phyloP scores from a whole-genome alignment of 2,888 invertebrate genomes.

The Leptinotarsa peninsularis region DNA sequence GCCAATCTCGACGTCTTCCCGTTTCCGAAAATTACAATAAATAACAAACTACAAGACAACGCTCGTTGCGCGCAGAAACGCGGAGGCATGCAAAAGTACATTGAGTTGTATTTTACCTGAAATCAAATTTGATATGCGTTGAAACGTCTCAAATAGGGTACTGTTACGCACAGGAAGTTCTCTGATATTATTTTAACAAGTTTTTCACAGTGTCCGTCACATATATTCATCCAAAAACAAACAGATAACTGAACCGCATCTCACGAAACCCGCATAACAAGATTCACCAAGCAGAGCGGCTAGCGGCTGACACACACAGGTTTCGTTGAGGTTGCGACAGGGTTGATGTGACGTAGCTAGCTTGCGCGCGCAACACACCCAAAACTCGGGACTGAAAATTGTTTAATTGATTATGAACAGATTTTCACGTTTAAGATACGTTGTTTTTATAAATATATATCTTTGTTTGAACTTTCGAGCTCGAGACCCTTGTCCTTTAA shows the following conservation, averaged over 20 bases:
- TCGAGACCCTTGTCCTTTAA: too few species aligned
- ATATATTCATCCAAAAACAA: slow-evolving; percentile 45
- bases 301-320: slow-evolving; percentile 44
- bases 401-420: slow-evolving; percentile 33
- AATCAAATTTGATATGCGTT: slow-evolving; percentile 34
- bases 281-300: slow-evolving; percentile 40
- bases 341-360: slow-evolving; percentile 49
- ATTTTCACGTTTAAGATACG: neutral
- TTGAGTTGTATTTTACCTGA: slow-evolving; percentile 51
- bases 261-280: slow-evolving; percentile 46
- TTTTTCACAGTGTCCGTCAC: slow-evolving; percentile 52
- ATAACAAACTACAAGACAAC: slow-evolving; percentile 43
- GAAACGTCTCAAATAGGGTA: slow-evolving; percentile 24
- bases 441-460: too few species aligned
- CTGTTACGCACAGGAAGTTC: slow-evolving; percentile 34
- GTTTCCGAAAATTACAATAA: slow-evolving; percentile 6
- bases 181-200: slow-evolving; percentile 45
- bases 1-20: slow-evolving; percentile 2
- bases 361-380: slow-evolving; percentile 39
- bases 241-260: slow-evolving; percentile 49
- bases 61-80: slow-evolving; percentile 51
- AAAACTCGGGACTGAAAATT: slow-evolving; percentile 39
- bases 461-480: too few species aligned
- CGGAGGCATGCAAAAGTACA: slow-evolving; percentile 52
- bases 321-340: slow-evolving; percentile 57